Evolutionary conservation across 2,113 vertebrate genomes (phyloP), one percentile per base, ranked within the genome.

Genomic region (Hirundichthys speculiger): DNA sequence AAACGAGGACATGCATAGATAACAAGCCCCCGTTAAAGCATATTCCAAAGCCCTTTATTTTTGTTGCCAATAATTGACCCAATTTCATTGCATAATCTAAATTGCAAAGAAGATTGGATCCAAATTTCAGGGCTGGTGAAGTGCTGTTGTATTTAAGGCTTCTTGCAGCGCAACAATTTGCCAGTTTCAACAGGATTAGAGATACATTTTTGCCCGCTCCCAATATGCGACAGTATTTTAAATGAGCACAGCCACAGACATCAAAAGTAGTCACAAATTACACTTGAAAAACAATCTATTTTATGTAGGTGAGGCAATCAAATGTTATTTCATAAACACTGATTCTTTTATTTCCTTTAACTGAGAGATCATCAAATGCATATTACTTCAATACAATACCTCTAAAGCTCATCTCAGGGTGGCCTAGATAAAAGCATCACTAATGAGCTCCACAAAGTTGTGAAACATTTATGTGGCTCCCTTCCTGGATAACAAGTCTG

Each of bases 1-100:
- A 86, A 89, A 90, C 55, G 50, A 90, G 79, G 86, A 83, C 77
- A 77, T 58, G 62, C 73, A 73, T 38, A 67, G 41, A 81, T 84
- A 84, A 82, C 42, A 52, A 52, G 58, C 71, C 83, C n/a, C 60
- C 74, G 48, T 89, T 64, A 80, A 81, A 85, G 47, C 25, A 84
- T 70, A 82, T 83, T 75, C 79, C 39, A 50, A 69, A 78, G 83
- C 38, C 52, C 39, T 61, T 69, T n/a, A n/a, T 50, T 77, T 74
- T 75, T 69, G 45, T 67, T 72, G 41, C 48, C 50, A 73, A 73
- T 80, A 84, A 89, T 73, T 62, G 58, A 70, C 61, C 65, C 54
- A 84, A 84, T 90, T 85, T 73, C 52, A 10, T n/a, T 24, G 30
- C 18, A 63, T 54, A 68, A 57, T 45, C 20, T 62, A 63, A 75